phyloP scores from a whole-genome alignment of 2,888 invertebrate species.

The Cerastis leucographa region DNA sequence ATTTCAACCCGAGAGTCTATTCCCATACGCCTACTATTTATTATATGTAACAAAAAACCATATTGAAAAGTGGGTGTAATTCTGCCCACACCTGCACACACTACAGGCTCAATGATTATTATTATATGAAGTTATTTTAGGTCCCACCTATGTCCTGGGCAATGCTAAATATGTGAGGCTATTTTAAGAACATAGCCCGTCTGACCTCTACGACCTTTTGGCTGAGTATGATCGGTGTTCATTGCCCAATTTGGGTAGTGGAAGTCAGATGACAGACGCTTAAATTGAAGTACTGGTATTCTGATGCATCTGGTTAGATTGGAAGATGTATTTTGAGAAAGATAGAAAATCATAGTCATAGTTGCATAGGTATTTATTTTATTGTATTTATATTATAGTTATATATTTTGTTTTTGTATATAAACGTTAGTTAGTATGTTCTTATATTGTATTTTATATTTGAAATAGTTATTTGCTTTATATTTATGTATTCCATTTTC shows the following conservation, averaged over 20 bases:
- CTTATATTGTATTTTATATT: no score
- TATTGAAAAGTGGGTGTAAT: background rate
- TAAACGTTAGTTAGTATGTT: no score
- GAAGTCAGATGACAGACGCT: background rate
- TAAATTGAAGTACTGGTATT: background rate
- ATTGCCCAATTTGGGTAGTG: background rate
- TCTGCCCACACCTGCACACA: no score
- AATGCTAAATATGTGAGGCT: background rate
- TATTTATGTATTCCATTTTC: no score
- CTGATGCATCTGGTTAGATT: background rate
- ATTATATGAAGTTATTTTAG: background rate
- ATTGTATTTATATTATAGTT: no score
- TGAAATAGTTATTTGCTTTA: no score
- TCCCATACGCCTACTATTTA: no score
- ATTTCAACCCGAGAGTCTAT: no score
- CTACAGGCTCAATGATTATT: background rate
- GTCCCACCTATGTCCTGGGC: background rate
- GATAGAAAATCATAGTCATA: no score
- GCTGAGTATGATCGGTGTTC: background rate
- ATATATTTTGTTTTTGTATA: no score
- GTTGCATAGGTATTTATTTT: no score
- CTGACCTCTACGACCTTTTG: constrained; percentile 9
- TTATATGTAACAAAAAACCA: no score
- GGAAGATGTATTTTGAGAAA: background rate
- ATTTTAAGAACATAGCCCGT: constrained; percentile 25